Base-by-base conservation (phyloP, 2,888 invertebrate species). In the Diachrysia chrysitis region DNA sequence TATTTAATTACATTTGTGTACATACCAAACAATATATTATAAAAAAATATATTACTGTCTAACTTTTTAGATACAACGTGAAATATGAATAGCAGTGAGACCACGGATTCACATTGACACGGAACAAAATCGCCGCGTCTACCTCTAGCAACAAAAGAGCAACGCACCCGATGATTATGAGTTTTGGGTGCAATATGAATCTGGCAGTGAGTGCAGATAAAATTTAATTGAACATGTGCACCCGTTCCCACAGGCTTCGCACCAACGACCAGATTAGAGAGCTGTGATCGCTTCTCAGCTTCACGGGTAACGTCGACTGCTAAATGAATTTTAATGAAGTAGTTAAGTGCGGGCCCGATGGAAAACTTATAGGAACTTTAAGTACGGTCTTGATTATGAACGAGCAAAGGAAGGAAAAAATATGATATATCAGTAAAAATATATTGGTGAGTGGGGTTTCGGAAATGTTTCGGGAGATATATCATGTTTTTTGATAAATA, bases 171-270 rank as follows among this genome's bases (percentile, higher is more conserved):
- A 35, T 42, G 63, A 63, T 59, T 79, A 80, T 62, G 69, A 74
- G 67, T 74, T 77, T 74, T 61, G 60, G 63, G 65, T 62, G 67
- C 72, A 79, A 80, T 79, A 80, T 72, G 80, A 66, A 63, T 57
- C 60, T 67, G 14, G 62, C 58, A 69, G 66, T 66, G 48, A 53
- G 66, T 63, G 66, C 70, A 81, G 81, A 83, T 83, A 82, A 84
- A 85, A 89, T 90, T 89, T 88, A 90, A 92, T 92, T 89, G 90
- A 89, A 90, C 90, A 89, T 86, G 85, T 90, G 89, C 84, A 73
- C 73, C 59, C 77, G 81, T 86, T 90, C 89, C 83, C 90, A 87
- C 78, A 73, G 76, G 78, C 71, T 63, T 67, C 63, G 69, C 65
- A 60, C 71, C 70, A 63, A 46, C 65, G 62, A 37, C 64, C 79